These are phyloP conservation scores for Pyrgilauda ruficollis DNA, from an alignment of 2,113 vertebrate genomes.

Conservation along the genomic window DNA sequence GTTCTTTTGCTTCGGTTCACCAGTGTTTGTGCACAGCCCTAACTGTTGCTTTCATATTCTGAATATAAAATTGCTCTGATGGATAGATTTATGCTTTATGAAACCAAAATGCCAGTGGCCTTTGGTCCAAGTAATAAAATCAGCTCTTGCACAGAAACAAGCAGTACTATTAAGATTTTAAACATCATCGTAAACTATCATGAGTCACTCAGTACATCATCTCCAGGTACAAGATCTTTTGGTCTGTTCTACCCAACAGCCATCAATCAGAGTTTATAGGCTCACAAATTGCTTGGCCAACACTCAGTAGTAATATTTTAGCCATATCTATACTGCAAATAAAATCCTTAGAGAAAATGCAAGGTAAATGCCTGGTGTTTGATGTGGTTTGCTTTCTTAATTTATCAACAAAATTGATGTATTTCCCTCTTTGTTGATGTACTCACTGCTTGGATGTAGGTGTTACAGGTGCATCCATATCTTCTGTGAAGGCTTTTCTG, in stretches of 20 bases:
- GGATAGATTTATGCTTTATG: conserved; percentile 49
- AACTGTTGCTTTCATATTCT: conserved; percentile 39
- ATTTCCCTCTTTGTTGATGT: not conserved
- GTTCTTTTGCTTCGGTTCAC: not conserved
- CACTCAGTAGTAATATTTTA: conserved; percentile 44
- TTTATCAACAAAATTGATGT: not conserved
- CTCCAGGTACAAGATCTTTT: conserved; percentile 55
- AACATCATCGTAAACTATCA: conserved; percentile 65
- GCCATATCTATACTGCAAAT: conserved; percentile 33
- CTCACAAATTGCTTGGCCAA: conserved; percentile 62
- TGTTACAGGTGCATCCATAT: not conserved
- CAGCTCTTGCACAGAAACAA: conserved; percentile 60
- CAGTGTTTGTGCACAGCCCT: not conserved
- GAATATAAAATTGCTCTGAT: conserved; percentile 45
- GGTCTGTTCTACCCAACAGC: conserved; percentile 26
- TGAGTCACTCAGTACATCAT: conserved; percentile 65
- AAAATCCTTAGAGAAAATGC: conserved; percentile 1
- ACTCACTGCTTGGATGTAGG: not conserved
- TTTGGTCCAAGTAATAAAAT: conserved; percentile 68
- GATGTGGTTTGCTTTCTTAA: not conserved
- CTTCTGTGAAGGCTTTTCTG: not conserved
- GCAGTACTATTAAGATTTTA: conserved; percentile 63
- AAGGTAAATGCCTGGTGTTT: not conserved
- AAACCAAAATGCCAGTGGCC: conserved; percentile 61
- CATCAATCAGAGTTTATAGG: conserved; percentile 67